Evolutionary conservation across 2,888 invertebrate genomes (phyloP).

Genomic region (Dicycla oo): DNA sequence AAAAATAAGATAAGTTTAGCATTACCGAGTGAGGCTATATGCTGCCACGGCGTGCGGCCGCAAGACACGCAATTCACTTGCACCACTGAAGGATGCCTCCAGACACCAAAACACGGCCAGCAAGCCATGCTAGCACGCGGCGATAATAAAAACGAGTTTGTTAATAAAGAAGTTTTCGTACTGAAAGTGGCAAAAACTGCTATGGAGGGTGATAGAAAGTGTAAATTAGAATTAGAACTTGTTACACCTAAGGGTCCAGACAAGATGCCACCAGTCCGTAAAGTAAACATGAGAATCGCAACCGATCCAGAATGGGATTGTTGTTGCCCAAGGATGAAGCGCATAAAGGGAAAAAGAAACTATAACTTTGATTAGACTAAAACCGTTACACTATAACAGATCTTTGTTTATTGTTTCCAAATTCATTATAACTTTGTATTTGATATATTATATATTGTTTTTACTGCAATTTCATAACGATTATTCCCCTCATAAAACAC

Average conservation of each 20-base stretch:
- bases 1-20: slow-evolving; percentile 85
- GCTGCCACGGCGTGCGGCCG: slow-evolving; percentile 79
- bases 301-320: slow-evolving; percentile 84
- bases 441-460: slow-evolving; percentile 8
- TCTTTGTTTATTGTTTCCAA: slow-evolving; percentile 32
- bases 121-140: slow-evolving; percentile 76
- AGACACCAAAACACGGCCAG: slow-evolving; percentile 80
- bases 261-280: slow-evolving; percentile 87
- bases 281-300: slow-evolving; percentile 78
- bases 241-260: slow-evolving; percentile 92
- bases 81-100: slow-evolving; percentile 84
- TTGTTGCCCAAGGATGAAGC: slow-evolving; percentile 73
- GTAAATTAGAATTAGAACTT: slow-evolving; percentile 92
- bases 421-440: slow-evolving; percentile 25
- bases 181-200: slow-evolving; percentile 92
- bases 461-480: slow-evolving; percentile 34
- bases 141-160: slow-evolving; percentile 81
- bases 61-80: slow-evolving; percentile 85
- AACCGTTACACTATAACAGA: neutral
- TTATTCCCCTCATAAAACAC: slow-evolving; percentile 68
- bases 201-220: slow-evolving; percentile 91
- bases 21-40: slow-evolving; percentile 80
- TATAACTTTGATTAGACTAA: slow-evolving; percentile 39
- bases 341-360: slow-evolving; percentile 70
- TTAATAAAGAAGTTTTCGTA: slow-evolving; percentile 91